Conservation (phyloP, 35 echinoderm and acorn worm species). For the Apostichopus parvimensis region DNA sequence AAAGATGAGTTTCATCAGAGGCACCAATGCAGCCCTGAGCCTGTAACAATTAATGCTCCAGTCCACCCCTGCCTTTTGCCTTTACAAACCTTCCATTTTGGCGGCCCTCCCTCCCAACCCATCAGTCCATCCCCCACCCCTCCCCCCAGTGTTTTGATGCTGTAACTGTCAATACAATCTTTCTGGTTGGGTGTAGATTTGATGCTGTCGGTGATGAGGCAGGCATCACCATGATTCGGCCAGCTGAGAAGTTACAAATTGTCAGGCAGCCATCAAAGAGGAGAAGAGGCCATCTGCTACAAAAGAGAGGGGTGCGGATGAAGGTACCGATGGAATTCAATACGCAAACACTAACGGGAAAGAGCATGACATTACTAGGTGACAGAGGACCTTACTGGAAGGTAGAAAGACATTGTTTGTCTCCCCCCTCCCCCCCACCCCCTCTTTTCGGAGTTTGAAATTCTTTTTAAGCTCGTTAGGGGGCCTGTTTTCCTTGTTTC, state of each 20-base stretch:
- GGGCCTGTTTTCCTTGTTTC: too few relatives aligned
- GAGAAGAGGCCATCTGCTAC: conserved; percentile 1
- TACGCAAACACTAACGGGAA: conserved; percentile 60
- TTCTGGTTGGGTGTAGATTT: conserved; percentile 62
- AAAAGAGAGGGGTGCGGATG: conserved; percentile 61
- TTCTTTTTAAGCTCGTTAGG: neutral
- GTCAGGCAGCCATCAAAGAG: conserved; percentile 40
- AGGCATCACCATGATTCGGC: conserved; percentile 76
- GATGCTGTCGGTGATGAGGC: conserved; percentile 88
- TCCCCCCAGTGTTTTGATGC: neutral
- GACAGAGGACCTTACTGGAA: conserved; percentile 95
- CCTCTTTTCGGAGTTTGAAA: too few relatives aligned
- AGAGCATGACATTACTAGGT: conserved; percentile 74
- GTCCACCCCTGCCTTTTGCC: too few relatives aligned
- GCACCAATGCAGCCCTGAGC: too few relatives aligned
- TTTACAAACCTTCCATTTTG: too few relatives aligned
- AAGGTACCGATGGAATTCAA: conserved; percentile 71
- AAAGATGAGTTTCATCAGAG: too few relatives aligned
- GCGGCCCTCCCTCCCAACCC: too few relatives aligned
- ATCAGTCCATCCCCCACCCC: too few relatives aligned
- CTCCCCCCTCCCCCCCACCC: too few relatives aligned
- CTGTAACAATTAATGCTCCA: too few relatives aligned
- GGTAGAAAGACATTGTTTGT: conserved; percentile 23
- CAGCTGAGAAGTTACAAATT: conserved; percentile 32
- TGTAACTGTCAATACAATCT: neutral